phyloP scores from a whole-genome alignment of 92 coral and sea anemone genomes.

The Parazoanthus atlanticus region DNA sequence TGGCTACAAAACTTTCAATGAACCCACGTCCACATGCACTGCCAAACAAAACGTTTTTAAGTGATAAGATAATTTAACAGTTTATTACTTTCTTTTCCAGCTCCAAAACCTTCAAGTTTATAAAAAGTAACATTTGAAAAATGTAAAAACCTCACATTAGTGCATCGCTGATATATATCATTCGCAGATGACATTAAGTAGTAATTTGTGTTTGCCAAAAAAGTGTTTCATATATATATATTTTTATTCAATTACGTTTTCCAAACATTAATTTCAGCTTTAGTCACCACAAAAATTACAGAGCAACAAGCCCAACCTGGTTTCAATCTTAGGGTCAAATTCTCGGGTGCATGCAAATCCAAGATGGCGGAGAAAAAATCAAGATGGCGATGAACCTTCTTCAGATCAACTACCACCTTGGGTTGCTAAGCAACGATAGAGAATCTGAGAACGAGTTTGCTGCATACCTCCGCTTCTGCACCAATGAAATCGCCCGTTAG shows the following conservation, averaged over 20 bases:
- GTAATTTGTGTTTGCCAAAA: neutral
- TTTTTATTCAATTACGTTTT: neutral
- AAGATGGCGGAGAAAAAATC: neutral
- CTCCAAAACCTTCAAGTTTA: too few relatives aligned
- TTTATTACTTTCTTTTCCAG: neutral
- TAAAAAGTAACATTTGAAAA: neutral
- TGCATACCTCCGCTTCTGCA: conserved; percentile 85
- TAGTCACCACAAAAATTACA: neutral
- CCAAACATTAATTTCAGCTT: neutral
- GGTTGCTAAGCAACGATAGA: neutral
- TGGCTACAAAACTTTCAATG: too few relatives aligned
- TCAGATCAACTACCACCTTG: neutral
- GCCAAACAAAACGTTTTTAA: neutral
- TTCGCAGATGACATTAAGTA: neutral
- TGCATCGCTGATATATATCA: neutral
- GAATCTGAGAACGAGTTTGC: neutral
- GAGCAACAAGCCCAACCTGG: neutral
- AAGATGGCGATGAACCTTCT: neutral
- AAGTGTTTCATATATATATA: too few relatives aligned
- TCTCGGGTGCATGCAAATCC: neutral
- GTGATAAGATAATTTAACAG: neutral
- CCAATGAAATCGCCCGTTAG: conserved; percentile 96
- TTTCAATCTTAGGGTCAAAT: neutral
- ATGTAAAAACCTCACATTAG: neutral
- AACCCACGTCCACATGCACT: neutral